Percentiles rank a stretch among this genome's conserved stretches.
These are phyloP conservation scores for Scylla paramamosain DNA, from an alignment of 1,140 invertebrate genomes.

Conservation along the genomic window DNA sequence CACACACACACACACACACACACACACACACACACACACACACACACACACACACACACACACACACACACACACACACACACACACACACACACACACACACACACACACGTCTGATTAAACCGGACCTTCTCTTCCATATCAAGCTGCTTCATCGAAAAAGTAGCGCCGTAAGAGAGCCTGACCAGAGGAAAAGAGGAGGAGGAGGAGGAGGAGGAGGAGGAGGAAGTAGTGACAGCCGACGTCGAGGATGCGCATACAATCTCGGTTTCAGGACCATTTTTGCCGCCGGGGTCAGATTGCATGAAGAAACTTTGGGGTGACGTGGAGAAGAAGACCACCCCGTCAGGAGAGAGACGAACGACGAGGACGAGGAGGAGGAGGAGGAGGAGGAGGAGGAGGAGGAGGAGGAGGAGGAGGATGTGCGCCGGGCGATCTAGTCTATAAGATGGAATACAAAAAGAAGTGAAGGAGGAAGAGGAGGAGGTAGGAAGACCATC, in stretches of 20 bases:
- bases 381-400: slow-evolving; percentile 6
- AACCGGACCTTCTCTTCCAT: background rate
- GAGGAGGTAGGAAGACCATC: background rate
- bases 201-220: background rate
- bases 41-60: background rate
- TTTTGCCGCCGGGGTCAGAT: slow-evolving; percentile 7
- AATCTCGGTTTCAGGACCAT: background rate
- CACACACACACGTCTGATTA: background rate
- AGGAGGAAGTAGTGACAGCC: background rate
- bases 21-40: slow-evolving; percentile 10
- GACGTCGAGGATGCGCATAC: background rate
- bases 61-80: too few species aligned
- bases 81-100: too few species aligned
- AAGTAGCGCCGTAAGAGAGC: background rate
- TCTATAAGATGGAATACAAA: background rate
- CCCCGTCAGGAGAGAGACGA: background rate
- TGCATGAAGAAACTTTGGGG: background rate
- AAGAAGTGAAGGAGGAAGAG: background rate
- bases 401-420: background rate
- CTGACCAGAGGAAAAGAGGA: background rate
- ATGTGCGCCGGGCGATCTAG: background rate
- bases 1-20: slow-evolving; percentile 1
- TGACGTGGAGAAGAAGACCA: background rate
- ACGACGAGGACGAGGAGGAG: background rate
- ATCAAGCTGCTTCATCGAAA: background rate